phyloP scores from a whole-genome alignment of 2,888 invertebrate genomes.

The Frankliniella fusca region DNA sequence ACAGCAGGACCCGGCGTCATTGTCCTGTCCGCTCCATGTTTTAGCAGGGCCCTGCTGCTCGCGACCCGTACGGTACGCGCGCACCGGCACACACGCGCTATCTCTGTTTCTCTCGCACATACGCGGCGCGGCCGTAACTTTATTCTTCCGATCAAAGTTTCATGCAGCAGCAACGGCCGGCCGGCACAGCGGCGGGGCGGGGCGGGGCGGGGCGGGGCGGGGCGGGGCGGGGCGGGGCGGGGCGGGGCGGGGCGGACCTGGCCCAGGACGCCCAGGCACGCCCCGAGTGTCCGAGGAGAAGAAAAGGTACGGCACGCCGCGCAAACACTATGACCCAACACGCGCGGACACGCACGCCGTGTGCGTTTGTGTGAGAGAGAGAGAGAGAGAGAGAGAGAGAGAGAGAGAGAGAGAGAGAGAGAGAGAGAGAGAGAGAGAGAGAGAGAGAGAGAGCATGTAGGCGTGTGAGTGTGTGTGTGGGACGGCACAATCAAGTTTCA shows the following conservation, averaged over 20 bases:
- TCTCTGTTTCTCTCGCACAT: too few species aligned
- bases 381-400: too few species aligned
- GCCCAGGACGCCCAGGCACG: background rate
- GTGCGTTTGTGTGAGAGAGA: too few species aligned
- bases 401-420: too few species aligned
- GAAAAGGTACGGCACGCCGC: too few species aligned
- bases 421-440: background rate
- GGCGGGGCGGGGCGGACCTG: background rate
- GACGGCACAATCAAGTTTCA: background rate
- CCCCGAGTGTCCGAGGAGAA: background rate
- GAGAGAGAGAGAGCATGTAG: background rate
- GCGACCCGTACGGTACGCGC: too few species aligned
- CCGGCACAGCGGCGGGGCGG: background rate
- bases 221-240: background rate
- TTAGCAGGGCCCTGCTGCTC: too few species aligned
- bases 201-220: background rate
- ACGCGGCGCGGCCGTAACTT: background rate
- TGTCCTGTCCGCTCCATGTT: too few species aligned
- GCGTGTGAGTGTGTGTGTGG: background rate
- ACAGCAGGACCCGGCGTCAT: too few species aligned
- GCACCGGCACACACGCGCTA: background rate
- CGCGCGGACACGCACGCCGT: too few species aligned
- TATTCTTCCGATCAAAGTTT: constrained; percentile 23
- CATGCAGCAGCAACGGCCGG: background rate
- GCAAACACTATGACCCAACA: too few species aligned